These are phyloP conservation scores for Buathra laborator DNA, from an alignment of 2,888 invertebrate species.

Conservation along the genomic window DNA sequence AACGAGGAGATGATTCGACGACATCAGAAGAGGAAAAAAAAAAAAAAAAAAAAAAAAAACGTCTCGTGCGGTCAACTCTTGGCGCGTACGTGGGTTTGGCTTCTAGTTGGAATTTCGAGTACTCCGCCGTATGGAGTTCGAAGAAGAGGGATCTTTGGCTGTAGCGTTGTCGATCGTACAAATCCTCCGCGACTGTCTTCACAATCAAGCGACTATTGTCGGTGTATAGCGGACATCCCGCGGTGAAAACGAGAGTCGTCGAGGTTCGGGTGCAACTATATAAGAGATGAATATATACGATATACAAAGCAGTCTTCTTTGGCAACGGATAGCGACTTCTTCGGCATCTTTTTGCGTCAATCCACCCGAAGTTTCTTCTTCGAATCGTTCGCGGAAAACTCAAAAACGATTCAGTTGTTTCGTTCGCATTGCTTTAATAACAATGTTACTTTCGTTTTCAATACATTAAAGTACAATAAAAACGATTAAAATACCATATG, in stretches of 20 bases:
- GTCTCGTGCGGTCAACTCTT: conserved; percentile 17
- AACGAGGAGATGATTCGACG: conserved; percentile 66
- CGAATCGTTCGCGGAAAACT: background rate
- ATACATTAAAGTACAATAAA: background rate
- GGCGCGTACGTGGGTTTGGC: conserved; percentile 22
- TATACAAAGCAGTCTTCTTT: background rate
- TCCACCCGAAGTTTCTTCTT: conserved; percentile 4
- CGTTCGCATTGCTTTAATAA: conserved; percentile 4
- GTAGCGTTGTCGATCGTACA: background rate
- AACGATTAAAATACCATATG: background rate
- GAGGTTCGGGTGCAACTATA: conserved; percentile 33
- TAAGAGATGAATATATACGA: background rate
- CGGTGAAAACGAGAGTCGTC: conserved; percentile 63
- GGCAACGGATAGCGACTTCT: background rate
- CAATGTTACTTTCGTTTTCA: background rate
- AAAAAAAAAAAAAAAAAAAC: background rate
- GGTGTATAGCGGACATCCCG: conserved; percentile 51
- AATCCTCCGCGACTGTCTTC: conserved; percentile 43
- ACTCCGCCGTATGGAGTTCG: background rate
- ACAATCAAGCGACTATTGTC: conserved; percentile 70
- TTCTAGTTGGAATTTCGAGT: conserved; percentile 35
- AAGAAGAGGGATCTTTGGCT: conserved; percentile 22
- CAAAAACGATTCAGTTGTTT: background rate
- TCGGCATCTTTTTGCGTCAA: conserved; percentile 23
- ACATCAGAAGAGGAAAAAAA: background rate